Base-by-base conservation (phyloP, 2,113 vertebrate genomes). In the Pardalotus punctatus region DNA sequence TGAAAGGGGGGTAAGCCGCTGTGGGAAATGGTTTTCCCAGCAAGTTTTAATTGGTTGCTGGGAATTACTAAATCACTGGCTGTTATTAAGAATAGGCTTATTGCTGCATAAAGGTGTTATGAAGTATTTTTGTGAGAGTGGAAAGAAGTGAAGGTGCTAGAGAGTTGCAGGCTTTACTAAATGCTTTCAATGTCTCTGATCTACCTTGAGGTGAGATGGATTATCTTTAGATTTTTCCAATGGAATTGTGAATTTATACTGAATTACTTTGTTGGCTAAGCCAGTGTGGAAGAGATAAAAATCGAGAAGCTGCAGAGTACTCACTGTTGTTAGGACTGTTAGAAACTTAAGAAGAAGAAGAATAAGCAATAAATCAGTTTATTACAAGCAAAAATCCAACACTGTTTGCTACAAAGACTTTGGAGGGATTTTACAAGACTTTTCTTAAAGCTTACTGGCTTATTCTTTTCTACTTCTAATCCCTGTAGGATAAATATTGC, bases 21-120 rank as follows among this genome's bases (percentile, higher is more conserved):
- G 67, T 83, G 95, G 64, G 86, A 94, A 92, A 35, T 88, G 42
- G 38, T 88, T 96, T 94, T 94, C 83, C 82, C 82, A 92, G 67
- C 82, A 86, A 83, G 36, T 93, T 90, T 79, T 77, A 93, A 62
- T 92, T 90, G 80, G 67, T 88, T 94, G 67, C 90, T 90, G 88
- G 73, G 88, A 94, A 90, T 92, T 93, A 72, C 33, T n/a, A 72
- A 93, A 87, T 93, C 35, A 35, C 31, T 85, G 77, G 16, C 64
- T 94, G 6, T 61, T 90, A 80, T 64, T 89, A 84, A 81, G 61
- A 47, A 38, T 60, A 67, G 51, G 28, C 35, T 67, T 58, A 56
- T 66, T 38, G 45, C 58, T 92, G 42, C 3, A 1, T 66, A 43
- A 88, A 93, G 79, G 67, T 95, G 22, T 69, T 58, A 42, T 45